Percentiles rank a stretch among this genome's conserved stretches.
Conservation (phyloP, 1,140 invertebrate genomes). For the Drosophila littoralis region DNA sequence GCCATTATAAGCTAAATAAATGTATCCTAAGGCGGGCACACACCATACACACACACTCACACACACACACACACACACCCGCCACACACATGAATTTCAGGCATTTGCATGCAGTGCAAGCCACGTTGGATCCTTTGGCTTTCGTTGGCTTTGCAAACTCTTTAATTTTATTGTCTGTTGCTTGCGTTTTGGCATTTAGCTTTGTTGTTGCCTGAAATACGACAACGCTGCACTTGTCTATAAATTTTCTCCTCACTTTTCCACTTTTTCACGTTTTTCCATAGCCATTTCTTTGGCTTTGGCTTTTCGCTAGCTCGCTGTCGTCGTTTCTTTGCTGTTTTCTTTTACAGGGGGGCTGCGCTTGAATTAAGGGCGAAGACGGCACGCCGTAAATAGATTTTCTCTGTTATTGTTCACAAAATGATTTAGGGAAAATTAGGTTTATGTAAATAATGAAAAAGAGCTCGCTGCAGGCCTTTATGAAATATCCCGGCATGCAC, state of each 20-base stretch:
- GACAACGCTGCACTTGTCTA: slow-evolving; percentile 63
- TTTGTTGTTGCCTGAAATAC: slow-evolving; percentile 29
- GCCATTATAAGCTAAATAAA: slow-evolving; percentile 79
- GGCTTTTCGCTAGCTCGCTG: slow-evolving; percentile 25
- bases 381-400: slow-evolving; percentile 75
- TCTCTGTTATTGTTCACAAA: slow-evolving; percentile 79
- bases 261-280: slow-evolving; percentile 22
- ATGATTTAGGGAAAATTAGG: slow-evolving; percentile 84
- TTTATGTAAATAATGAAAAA: slow-evolving; percentile 82
- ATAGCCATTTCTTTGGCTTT: slow-evolving; percentile 25
- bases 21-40: slow-evolving; percentile 64
- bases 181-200: slow-evolving; percentile 48
- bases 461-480: slow-evolving; percentile 59
- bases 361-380: slow-evolving; percentile 46
- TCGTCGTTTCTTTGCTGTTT: slow-evolving; percentile 42
- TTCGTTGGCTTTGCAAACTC: slow-evolving; percentile 57
- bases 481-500: slow-evolving; percentile 43
- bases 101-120: slow-evolving; percentile 56
- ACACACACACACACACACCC: slow-evolving; percentile 20
- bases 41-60: slow-evolving; percentile 12
- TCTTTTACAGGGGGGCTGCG: not conserved
- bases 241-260: slow-evolving; percentile 62
- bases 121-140: slow-evolving; percentile 48
- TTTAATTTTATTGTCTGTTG: slow-evolving; percentile 80
- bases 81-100: slow-evolving; percentile 5